Evolutionary conservation across 2,113 vertebrate species (phyloP), one percentile per base, ranked within the genome.

Genomic region (Rattus rattus): DNA sequence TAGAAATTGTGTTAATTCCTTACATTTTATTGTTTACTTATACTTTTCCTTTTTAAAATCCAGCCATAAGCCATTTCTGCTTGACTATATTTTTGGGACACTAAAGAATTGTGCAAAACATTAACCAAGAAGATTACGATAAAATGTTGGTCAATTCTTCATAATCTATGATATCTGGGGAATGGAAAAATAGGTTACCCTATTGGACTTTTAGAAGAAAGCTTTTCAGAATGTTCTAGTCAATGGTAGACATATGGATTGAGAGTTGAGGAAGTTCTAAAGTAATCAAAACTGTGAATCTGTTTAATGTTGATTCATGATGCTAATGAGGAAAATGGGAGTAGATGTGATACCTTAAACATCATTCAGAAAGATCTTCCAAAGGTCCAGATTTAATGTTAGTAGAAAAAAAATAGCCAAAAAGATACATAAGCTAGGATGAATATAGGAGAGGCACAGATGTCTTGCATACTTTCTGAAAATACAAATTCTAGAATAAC

Each of bases 401-500:
- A 69, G 39, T 16, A 75, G 56, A 92, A 91, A 69, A 91, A 69
- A 90, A 72, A 65, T 33, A 61, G 33, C 94, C 65, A 54, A 76
- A 96, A 93, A 88, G 54, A 70, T n/a, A 79, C 65, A 94, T 92
- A 92, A 86, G 61, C 94, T 92, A 91, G 49, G 69, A 94, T 95
- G 90, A 96, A 92, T 95, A 96, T 83, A 95, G 76, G 69, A 95
- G 54, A 97, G 72, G 39, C 96, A 91, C 94, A 97, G 96, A 97
- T 97, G 96, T 95, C 95, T 95, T 81, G 96, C 85, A 92, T 73
- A 86, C 77, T 97, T 97, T 97, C 85, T 96, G 90, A 95, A 95
- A 97, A 97, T 88, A 97, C 88, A 85, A 90, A 96, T 83, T 91
- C 85, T 88, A 95, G 88, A 97, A 97, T 97, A 95, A 97, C 49